Evolutionary conservation across 1,140 invertebrate genomes (phyloP).

Genomic region (Platyura marginata): DNA sequence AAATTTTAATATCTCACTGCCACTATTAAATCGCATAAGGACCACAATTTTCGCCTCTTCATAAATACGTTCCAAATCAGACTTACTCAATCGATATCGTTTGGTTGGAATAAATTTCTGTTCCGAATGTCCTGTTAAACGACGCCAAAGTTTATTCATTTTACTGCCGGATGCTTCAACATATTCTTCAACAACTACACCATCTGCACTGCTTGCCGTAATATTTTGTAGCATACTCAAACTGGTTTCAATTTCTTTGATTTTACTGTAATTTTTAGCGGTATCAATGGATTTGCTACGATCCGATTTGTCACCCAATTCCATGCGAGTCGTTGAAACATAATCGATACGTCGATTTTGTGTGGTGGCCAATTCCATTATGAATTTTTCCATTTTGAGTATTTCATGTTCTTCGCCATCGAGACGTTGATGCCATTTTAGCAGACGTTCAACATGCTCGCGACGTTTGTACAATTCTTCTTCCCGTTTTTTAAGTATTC

Average conservation of each 20-base stretch:
- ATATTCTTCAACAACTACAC: conserved; percentile 2
- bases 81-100: conserved; percentile 8
- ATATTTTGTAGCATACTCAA: conserved; percentile 7
- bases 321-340: no score
- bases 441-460: conserved; percentile 8
- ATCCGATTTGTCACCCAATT: not conserved
- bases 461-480: conserved; percentile 7
- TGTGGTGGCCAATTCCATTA: no score
- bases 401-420: conserved; percentile 10
- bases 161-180: conserved; percentile 8
- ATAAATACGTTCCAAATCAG: conserved; percentile 9
- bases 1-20: no score
- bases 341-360: no score
- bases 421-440: conserved; percentile 10
- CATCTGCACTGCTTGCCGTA: not conserved
- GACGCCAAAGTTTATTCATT: conserved; percentile 11
- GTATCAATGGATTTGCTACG: not conserved
- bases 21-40: conserved; percentile 7
- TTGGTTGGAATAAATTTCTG: conserved; percentile 8
- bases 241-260: conserved; percentile 10
- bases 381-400: conserved; percentile 7
- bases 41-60: conserved; percentile 9
- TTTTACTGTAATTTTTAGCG: conserved; percentile 6
- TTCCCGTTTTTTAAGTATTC: conserved; percentile 8
- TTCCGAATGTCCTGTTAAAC: conserved; percentile 7